Conservation (phyloP, 2,888 invertebrate species). For the Sphinx pinastri region DNA sequence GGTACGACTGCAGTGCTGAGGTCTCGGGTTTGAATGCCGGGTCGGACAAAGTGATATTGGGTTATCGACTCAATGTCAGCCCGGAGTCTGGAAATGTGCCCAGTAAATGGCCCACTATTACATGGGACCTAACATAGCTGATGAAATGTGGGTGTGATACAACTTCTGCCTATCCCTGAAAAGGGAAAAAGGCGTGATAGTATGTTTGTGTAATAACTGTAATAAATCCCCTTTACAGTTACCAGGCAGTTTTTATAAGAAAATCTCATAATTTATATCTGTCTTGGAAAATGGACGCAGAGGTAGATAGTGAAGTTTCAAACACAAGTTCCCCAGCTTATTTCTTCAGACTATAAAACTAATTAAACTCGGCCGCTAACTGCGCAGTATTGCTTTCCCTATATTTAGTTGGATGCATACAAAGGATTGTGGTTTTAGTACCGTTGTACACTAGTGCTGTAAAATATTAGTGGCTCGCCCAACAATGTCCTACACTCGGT, state of each 20-base stretch:
- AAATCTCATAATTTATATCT: constrained; percentile 20
- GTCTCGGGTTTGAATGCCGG: no score
- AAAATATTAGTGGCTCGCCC: constrained; percentile 8
- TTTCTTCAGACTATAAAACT: constrained; percentile 23
- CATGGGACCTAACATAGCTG: no score
- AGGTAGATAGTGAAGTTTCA: constrained; percentile 5
- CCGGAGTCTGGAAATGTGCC: no score
- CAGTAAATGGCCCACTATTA: no score
- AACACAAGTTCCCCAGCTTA: constrained; percentile 7
- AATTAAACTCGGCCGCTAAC: constrained; percentile 17
- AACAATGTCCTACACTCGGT: not conserved
- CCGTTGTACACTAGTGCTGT: constrained; percentile 8
- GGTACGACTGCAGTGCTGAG: no score
- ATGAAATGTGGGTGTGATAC: no score
- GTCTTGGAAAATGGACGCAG: not conserved
- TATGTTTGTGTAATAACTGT: not conserved
- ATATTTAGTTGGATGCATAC: constrained; percentile 7
- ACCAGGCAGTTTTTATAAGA: constrained; percentile 5
- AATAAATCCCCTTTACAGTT: not conserved
- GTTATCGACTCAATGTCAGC: no score
- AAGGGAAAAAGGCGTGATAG: not conserved
- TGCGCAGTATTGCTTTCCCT: constrained; percentile 18
- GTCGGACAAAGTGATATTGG: no score
- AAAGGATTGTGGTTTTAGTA: constrained; percentile 8
- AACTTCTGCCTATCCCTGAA: no score